Evolutionary conservation across 2,888 invertebrate species (phyloP).

Genomic region (Coleophora deauratella): DNA sequence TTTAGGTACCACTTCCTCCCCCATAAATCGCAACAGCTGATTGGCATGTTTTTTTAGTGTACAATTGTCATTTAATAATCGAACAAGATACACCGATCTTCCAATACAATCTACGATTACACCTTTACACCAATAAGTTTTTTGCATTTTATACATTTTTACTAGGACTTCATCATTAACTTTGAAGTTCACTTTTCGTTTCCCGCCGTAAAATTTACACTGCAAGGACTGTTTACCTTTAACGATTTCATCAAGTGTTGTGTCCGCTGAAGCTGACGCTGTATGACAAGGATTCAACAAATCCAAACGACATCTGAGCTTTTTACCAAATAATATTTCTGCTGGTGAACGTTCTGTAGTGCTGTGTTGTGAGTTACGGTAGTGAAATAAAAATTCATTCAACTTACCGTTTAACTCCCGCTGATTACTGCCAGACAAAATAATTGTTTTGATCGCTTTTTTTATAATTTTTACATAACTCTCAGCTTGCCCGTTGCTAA

Average conservation of each 20-base stretch:
- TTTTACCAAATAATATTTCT: conserved; percentile 7
- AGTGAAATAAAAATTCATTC: conserved; percentile 6
- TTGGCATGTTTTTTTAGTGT: no score
- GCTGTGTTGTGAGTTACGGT: conserved; percentile 8
- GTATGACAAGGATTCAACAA: not conserved
- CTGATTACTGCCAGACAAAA: conserved; percentile 3
- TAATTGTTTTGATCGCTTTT: no score
- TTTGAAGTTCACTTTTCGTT: not conserved
- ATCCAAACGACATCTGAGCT: conserved; percentile 7
- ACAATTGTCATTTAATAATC: no score
- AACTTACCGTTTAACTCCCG: conserved; percentile 1
- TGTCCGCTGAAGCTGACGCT: conserved; percentile 1
- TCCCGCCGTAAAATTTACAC: conserved; percentile 3
- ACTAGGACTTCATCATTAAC: no score
- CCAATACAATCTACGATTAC: no score
- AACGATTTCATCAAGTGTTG: not conserved
- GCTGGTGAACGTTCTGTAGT: conserved; percentile 9
- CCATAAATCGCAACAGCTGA: no score
- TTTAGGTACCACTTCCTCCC: no score
- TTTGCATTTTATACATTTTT: no score
- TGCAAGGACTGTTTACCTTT: conserved; percentile 8
- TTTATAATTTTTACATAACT: no score
- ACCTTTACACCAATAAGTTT: no score
- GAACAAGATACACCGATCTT: no score
- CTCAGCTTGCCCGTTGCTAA: no score